Base-by-base conservation (phyloP, 2,888 invertebrate species). In the Synanthedon andrenaeformis region DNA sequence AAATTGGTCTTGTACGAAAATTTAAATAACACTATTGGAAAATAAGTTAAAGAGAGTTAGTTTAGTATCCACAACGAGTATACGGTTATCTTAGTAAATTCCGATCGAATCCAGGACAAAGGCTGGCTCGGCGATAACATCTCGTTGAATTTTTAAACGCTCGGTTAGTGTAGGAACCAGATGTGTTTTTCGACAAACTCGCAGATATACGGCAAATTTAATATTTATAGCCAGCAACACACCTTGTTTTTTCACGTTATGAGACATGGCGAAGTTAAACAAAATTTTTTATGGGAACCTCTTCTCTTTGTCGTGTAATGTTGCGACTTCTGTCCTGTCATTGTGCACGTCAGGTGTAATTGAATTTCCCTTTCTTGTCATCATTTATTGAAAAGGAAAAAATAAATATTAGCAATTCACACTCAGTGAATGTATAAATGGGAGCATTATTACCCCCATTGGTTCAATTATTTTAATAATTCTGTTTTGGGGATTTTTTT, bases 211-310 rank as follows among this genome's bases (percentile, higher is more conserved):
- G 69, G 70, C 69, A 70, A 78, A 82, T 85, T 79, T 83, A 85
- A 83, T 85, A 86, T 86, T 86, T 82, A 84, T 82, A 76, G 76
- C 70, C 65, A 58, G 66, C 69, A 74, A 68, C 72, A 73, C 76
- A 77, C 73, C 72, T 76, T 72, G 72, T 79, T 79, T 80, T 80
- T 76, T 70, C 64, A 59, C 65, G 68, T 70, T 76, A 78, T 76
- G 74, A 72, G 74, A 73, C 68, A 70, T 70, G 59, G 71, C 61
- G 64, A 60, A 64, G 13, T 66, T 62, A 61, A 62, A 65, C 55
- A 61, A 67, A 63, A 60, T 64, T 60, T 62, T 35, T 62, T 61
- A 19, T 54, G 53, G 8, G 57, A 54, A 12, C 23, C 19, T n/a
- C 35, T 10, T 45, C 45, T 13, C 2, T 45, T 45, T 45, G 45